Evolutionary conservation across 2,797 vertebrate species (phyloP).

Genomic region (Darevskia mixta): DNA sequence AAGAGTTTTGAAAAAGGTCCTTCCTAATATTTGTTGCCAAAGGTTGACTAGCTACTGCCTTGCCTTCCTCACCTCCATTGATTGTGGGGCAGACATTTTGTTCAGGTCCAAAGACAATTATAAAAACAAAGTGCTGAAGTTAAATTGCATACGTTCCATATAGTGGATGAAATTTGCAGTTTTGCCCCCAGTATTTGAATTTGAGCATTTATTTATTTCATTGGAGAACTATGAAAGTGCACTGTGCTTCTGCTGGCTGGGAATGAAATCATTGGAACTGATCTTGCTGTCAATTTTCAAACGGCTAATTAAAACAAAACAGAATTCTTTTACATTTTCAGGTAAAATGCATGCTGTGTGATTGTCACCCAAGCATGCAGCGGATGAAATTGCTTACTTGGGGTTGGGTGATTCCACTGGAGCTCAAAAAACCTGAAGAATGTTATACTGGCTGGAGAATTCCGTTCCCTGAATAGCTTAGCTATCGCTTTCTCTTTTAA

Average conservation of each 20-base stretch:
- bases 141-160: not conserved
- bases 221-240: not conserved
- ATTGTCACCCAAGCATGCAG: not conserved
- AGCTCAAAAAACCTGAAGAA: not conserved
- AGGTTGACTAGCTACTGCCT: constrained; percentile 23
- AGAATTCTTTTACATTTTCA: not conserved
- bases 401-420: not conserved
- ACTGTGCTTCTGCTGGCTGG: too few relatives aligned
- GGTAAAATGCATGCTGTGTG: not conserved
- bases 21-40: constrained; percentile 43
- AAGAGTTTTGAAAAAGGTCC: constrained; percentile 49
- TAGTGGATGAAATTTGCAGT: not conserved
- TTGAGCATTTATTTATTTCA: not conserved
- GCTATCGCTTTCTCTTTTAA: not conserved
- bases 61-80: not conserved
- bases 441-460: not conserved
- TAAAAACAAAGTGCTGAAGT: not conserved
- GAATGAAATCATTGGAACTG: not conserved
- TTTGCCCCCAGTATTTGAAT: not conserved
- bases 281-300: not conserved
- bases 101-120: not conserved
- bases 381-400: not conserved
- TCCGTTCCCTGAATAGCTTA: not conserved
- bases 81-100: not conserved
- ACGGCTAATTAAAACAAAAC: not conserved